Conservation (phyloP, 2,888 invertebrate species). For the Pycnomerus fuliginosus region DNA sequence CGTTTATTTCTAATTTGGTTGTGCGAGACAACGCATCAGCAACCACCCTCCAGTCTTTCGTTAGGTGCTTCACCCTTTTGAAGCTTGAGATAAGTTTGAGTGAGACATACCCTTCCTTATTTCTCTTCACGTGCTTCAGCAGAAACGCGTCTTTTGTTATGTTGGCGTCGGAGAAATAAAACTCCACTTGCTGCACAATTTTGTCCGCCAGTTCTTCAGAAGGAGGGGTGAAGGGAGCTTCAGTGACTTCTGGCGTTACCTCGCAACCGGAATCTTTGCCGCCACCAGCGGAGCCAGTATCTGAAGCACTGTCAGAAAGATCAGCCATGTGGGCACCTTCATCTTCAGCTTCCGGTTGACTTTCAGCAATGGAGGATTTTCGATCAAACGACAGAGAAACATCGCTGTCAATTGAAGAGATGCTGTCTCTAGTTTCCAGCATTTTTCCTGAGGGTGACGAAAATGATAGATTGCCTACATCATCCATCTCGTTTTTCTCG, state of each 20-base stretch:
- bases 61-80: constrained; percentile 90
- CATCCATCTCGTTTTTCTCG: constrained; percentile 47
- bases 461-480: constrained; percentile 43
- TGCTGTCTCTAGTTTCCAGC: constrained; percentile 60
- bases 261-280: constrained; percentile 71
- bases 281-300: constrained; percentile 62
- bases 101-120: constrained; percentile 94
- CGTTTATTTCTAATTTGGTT: constrained; percentile 83
- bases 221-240: constrained; percentile 67
- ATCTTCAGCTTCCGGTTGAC: constrained; percentile 50
- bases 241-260: constrained; percentile 57
- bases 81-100: constrained; percentile 93
- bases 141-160: constrained; percentile 94
- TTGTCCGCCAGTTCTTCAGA: constrained; percentile 75
- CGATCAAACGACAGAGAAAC: constrained; percentile 59
- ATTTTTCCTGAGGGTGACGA: constrained; percentile 54
- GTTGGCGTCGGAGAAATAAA: constrained; percentile 93
- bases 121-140: constrained; percentile 89
- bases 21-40: constrained; percentile 80
- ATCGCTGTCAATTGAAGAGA: constrained; percentile 63
- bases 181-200: constrained; percentile 88
- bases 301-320: constrained; percentile 66
- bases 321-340: constrained; percentile 64
- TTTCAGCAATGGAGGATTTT: constrained; percentile 38
- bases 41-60: constrained; percentile 92